Conservation (phyloP, 2,888 invertebrate genomes). For the Agapostemon virescens region DNA sequence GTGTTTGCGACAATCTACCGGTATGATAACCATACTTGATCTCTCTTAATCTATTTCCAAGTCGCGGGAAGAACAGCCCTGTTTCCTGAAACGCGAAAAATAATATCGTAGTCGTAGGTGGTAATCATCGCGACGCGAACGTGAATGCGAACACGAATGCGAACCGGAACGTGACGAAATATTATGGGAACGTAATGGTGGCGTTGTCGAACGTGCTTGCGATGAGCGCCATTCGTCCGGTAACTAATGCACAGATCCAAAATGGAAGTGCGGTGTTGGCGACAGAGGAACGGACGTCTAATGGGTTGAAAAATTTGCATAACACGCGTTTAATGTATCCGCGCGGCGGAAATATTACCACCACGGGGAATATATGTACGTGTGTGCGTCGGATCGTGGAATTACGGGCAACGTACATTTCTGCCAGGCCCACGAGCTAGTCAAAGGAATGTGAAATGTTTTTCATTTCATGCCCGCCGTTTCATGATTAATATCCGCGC, state of each 20-base stretch:
- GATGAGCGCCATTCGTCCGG: constrained; percentile 27
- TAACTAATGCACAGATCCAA: constrained; percentile 56
- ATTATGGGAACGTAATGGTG: constrained; percentile 33
- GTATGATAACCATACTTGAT: too few relatives aligned
- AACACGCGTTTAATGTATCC: constrained; percentile 49
- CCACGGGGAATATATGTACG: not conserved
- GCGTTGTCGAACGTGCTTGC: constrained; percentile 40
- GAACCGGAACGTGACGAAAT: constrained; percentile 33
- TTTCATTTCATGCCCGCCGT: constrained; percentile 22
- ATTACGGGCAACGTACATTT: constrained; percentile 12
- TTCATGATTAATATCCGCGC: constrained; percentile 38
- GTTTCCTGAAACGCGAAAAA: not conserved
- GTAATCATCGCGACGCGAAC: constrained; percentile 24
- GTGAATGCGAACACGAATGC: not conserved
- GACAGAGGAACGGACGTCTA: constrained; percentile 44
- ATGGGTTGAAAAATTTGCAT: constrained; percentile 60
- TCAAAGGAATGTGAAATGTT: constrained; percentile 24
- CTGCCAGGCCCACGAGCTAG: not conserved
- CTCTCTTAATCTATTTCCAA: not conserved
- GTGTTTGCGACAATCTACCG: too few relatives aligned
- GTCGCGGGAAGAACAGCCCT: not conserved
- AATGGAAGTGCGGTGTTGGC: constrained; percentile 30
- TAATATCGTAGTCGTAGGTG: not conserved
- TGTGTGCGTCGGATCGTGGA: constrained; percentile 25
- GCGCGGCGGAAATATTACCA: constrained; percentile 31